These are phyloP conservation scores for Terrapene triunguis DNA, from an alignment of 2,113 vertebrate genomes.

Conservation along the genomic window DNA sequence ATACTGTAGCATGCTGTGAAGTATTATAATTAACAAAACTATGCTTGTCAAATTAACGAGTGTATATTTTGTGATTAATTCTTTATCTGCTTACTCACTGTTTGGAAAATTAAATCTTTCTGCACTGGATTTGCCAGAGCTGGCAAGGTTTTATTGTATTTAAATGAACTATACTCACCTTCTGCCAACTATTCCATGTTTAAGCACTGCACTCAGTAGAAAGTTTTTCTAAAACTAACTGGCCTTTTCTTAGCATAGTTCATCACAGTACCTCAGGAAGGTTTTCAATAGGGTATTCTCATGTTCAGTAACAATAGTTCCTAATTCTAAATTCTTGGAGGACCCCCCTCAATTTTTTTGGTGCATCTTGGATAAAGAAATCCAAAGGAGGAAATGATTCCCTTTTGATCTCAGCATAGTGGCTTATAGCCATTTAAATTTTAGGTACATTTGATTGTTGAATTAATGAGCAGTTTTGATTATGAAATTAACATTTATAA, in stretches of 20 bases:
- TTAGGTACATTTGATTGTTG: neutral
- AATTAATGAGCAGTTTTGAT: neutral
- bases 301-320: neutral
- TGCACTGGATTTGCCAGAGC: neutral
- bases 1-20: neutral
- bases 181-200: neutral
- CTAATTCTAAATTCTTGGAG: neutral
- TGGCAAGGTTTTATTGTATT: neutral
- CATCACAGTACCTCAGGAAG: neutral
- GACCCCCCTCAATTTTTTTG: neutral
- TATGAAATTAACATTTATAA: neutral
- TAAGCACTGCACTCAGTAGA: neutral
- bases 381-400: neutral
- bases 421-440: neutral
- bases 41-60: neutral
- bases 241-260: neutral
- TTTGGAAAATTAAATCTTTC: neutral
- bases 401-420: neutral
- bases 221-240: neutral
- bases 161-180: neutral
- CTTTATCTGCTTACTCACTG: neutral
- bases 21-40: neutral
- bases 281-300: neutral
- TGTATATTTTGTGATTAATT: neutral
- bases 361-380: neutral